Evolutionary conservation across 2,797 vertebrate genomes (phyloP).

Genomic region (Erethizon dorsatum): DNA sequence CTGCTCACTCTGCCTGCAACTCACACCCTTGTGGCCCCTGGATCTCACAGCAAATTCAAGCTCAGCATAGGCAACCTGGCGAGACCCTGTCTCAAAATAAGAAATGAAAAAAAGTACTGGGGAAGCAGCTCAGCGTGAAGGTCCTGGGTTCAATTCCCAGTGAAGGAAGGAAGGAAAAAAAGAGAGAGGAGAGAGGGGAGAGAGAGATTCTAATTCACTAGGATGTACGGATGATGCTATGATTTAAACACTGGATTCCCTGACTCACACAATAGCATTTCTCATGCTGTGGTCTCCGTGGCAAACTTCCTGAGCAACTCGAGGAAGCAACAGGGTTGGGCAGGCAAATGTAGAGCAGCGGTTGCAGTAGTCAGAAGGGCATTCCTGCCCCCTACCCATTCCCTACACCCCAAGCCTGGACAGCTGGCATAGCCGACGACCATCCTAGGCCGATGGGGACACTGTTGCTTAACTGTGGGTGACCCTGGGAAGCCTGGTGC

Average conservation of each 20-base stretch:
- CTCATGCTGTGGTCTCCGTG: neutral
- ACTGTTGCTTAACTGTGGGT: neutral
- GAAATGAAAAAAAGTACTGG: neutral
- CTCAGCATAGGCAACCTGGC: neutral
- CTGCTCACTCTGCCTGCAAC: neutral
- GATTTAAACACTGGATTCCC: neutral
- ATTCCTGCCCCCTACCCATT: neutral
- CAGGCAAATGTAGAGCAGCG: neutral
- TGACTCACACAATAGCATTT: neutral
- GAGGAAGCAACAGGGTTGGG: neutral
- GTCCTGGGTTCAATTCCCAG: neutral
- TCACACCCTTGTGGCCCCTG: fast-evolving
- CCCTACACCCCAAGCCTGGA: neutral
- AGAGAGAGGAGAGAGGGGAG: neutral
- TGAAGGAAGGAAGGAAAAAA: neutral
- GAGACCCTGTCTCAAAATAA: neutral
- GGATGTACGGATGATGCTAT: neutral
- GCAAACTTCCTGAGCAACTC: neutral
- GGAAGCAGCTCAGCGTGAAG: neutral
- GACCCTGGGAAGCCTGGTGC: neutral
- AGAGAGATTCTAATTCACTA: neutral
- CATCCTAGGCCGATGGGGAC: neutral
- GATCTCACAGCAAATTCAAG: neutral
- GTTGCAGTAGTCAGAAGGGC: neutral
- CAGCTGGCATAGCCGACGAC: neutral